These are phyloP conservation scores for Sorex fumeus DNA, from an alignment of 2,113 vertebrate genomes.

Conservation along the genomic window DNA sequence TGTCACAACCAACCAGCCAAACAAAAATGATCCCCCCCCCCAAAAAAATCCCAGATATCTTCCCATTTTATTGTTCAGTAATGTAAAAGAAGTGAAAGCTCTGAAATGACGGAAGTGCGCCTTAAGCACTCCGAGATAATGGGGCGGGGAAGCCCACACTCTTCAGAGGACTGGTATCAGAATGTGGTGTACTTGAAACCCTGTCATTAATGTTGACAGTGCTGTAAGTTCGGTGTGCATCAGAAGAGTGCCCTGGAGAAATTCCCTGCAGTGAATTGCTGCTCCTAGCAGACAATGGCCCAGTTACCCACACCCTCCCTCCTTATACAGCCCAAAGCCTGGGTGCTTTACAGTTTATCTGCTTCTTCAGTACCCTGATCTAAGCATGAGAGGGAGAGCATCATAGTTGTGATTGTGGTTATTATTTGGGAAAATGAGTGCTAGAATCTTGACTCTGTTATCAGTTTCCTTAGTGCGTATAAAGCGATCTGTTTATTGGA, in stretches of 20 bases:
- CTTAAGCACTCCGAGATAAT: not conserved
- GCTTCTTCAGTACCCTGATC: not conserved
- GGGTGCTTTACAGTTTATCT: accelerated
- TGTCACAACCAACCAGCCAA: too few relatives aligned
- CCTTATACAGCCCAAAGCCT: accelerated
- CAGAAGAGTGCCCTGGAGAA: not conserved
- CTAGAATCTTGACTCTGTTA: not conserved
- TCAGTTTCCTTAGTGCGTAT: not conserved
- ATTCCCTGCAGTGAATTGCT: not conserved
- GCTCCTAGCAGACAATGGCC: not conserved
- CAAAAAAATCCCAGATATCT: too few relatives aligned
- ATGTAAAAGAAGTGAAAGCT: not conserved
- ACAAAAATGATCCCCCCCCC: too few relatives aligned
- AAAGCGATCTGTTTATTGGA: too few relatives aligned
- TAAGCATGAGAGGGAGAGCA: not conserved
- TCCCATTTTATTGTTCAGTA: not conserved
- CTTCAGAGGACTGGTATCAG: too few relatives aligned
- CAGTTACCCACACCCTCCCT: too few relatives aligned
- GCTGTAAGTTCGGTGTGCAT: too few relatives aligned
- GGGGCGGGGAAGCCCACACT: too few relatives aligned
- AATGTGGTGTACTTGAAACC: too few relatives aligned
- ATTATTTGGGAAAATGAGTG: not conserved
- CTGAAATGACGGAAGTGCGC: not conserved
- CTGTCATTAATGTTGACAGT: too few relatives aligned
- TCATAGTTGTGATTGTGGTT: not conserved